Conservation (phyloP, 2,113 vertebrate genomes). For the Ondatra zibethicus region DNA sequence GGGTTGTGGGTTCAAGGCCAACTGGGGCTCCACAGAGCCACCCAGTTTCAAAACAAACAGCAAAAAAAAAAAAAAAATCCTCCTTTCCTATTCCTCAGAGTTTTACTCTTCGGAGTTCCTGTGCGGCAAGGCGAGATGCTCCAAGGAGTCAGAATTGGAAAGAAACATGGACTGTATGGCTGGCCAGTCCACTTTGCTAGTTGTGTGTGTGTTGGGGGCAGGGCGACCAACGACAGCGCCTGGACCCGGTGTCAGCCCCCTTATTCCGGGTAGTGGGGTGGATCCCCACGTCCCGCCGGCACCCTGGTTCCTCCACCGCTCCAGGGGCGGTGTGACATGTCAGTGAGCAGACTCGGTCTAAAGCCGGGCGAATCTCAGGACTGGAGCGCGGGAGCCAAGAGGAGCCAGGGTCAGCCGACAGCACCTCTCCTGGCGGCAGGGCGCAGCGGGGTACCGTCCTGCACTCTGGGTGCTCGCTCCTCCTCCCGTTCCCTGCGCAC, state of each 20-base stretch:
- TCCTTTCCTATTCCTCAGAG: neutral
- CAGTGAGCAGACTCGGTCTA: neutral
- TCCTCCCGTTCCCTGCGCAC: neutral
- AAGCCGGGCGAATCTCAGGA: fast-evolving
- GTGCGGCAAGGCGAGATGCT: neutral
- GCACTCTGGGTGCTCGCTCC: slow-evolving; percentile 24
- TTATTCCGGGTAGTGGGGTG: no score
- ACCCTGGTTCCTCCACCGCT: neutral
- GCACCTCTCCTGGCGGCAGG: fast-evolving
- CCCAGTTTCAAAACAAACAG: neutral
- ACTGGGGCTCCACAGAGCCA: neutral
- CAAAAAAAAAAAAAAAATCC: no score
- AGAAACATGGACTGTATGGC: neutral
- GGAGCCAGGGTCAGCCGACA: fast-evolving
- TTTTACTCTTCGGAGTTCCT: neutral
- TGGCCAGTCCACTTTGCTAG: neutral
- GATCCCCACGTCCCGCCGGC: neutral
- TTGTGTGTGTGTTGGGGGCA: neutral
- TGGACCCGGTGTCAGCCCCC: neutral
- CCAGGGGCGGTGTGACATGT: neutral
- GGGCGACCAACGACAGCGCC: neutral
- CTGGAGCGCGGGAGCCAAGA: neutral
- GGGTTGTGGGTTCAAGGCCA: neutral
- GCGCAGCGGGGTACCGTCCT: neutral
- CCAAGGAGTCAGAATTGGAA: neutral